Percentiles rank a stretch among this genome's conserved stretches.
Evolutionary conservation across 1,140 invertebrate species (phyloP).

Genomic region (Drosophila navojoa): DNA sequence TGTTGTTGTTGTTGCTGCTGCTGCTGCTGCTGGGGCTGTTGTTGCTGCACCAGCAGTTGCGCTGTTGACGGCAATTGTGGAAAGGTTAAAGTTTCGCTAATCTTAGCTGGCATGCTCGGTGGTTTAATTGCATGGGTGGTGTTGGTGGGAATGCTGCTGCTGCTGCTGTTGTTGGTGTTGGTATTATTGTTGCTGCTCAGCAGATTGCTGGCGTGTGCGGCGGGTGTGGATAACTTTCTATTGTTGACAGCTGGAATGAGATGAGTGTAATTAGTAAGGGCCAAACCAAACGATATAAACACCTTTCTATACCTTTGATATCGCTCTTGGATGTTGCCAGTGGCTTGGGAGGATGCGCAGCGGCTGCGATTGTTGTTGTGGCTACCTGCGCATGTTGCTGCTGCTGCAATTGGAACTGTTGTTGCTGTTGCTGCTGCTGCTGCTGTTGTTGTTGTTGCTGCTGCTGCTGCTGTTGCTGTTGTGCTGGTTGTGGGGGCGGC

Average conservation of each 20-base stretch:
- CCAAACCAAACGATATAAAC: no score
- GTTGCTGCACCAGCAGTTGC: constrained; percentile 17
- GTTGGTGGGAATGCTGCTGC: constrained; percentile 30
- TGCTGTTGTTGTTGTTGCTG: constrained; percentile 40
- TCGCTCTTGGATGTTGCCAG: constrained; percentile 48
- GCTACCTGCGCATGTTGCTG: constrained; percentile 21
- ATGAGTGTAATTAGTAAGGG: neutral
- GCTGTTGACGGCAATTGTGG: constrained; percentile 45
- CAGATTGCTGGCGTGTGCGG: constrained; percentile 29
- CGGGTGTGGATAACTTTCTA: constrained; percentile 35
- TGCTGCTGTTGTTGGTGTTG: constrained; percentile 12
- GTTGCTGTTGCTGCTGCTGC: constrained; percentile 25
- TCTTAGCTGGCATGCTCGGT: constrained; percentile 53
- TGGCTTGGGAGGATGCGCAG: constrained; percentile 40
- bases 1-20: constrained; percentile 30
- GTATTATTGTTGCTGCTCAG: constrained; percentile 26
- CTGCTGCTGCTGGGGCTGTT: constrained; percentile 25
- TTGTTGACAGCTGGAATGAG: constrained; percentile 49
- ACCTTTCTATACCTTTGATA: constrained; percentile 43
- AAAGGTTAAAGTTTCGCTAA: constrained; percentile 50
- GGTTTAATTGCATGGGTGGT: constrained; percentile 61
- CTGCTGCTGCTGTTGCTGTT: constrained; percentile 30
- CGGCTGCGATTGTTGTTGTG: constrained; percentile 24
- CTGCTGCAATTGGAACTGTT: constrained; percentile 29
- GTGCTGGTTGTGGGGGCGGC: constrained; percentile 4